Percentiles rank a stretch among this genome's conserved stretches.
Conservation (phyloP, 2,797 vertebrate species). For the Enteromius treurensis region DNA sequence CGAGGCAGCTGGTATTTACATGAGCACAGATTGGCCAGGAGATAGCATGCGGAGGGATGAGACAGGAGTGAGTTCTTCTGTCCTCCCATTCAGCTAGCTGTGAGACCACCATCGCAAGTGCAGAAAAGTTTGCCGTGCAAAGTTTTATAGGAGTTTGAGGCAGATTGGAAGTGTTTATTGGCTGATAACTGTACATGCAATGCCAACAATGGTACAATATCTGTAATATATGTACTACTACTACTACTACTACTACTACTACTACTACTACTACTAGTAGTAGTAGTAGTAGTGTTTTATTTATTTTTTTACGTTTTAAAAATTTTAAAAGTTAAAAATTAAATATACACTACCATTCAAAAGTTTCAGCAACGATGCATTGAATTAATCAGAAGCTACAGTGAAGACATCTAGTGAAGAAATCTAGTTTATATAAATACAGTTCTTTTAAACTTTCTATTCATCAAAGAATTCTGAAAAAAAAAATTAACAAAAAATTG, state of each 20-base stretch:
- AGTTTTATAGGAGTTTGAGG: not conserved
- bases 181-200: not conserved
- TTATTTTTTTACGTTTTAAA: not conserved
- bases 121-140: constrained; percentile 31
- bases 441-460: not conserved
- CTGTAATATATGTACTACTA: not conserved
- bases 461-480: not conserved
- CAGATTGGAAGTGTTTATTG: constrained; percentile 36
- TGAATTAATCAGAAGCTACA: not conserved
- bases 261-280: not conserved
- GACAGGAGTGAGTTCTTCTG: constrained; percentile 16
- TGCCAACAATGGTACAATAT: not conserved
- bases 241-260: not conserved
- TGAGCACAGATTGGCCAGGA: constrained; percentile 62
- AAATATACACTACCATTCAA: not conserved
- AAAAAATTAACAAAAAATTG: not conserved
- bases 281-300: not conserved
- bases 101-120: not conserved
- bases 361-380: not conserved
- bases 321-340: not conserved
- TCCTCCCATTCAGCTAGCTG: constrained; percentile 14
- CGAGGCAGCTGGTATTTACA: constrained; percentile 67
- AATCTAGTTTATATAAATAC: not conserved
- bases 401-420: not conserved
- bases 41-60: constrained; percentile 54